phyloP scores from a whole-genome alignment of 2,797 vertebrate species.

The Margarornis squamiger region DNA sequence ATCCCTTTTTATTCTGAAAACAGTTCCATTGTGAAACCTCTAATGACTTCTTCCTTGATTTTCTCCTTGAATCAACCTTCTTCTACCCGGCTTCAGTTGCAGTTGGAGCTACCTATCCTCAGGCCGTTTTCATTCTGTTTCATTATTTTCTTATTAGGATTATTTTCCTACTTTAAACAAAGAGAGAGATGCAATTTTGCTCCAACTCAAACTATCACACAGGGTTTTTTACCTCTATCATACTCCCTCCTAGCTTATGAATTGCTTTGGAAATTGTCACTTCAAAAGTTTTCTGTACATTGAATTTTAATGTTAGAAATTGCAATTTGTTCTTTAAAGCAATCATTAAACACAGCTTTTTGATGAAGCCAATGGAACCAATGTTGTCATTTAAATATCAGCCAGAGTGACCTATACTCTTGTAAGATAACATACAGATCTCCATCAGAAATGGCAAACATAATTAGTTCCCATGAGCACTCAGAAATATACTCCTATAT shows the following conservation, averaged over 20 bases:
- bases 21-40: background rate
- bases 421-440: background rate
- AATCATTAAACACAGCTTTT: background rate
- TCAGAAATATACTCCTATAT: background rate
- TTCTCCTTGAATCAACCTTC: background rate
- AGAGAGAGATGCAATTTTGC: background rate
- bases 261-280: background rate
- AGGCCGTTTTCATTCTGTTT: background rate
- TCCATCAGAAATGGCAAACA: background rate
- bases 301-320: background rate
- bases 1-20: background rate
- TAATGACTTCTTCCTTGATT: background rate
- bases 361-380: background rate
- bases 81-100: background rate
- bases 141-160: background rate
- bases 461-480: conserved; percentile 11
- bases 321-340: conserved; percentile 17
- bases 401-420: background rate
- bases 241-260: background rate
- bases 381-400: background rate
- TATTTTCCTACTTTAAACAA: background rate
- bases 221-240: background rate
- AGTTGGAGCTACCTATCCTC: background rate
- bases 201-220: background rate
- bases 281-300: background rate